Base-by-base conservation (phyloP, 2,113 vertebrate genomes). In the Apodemus speciosus region DNA sequence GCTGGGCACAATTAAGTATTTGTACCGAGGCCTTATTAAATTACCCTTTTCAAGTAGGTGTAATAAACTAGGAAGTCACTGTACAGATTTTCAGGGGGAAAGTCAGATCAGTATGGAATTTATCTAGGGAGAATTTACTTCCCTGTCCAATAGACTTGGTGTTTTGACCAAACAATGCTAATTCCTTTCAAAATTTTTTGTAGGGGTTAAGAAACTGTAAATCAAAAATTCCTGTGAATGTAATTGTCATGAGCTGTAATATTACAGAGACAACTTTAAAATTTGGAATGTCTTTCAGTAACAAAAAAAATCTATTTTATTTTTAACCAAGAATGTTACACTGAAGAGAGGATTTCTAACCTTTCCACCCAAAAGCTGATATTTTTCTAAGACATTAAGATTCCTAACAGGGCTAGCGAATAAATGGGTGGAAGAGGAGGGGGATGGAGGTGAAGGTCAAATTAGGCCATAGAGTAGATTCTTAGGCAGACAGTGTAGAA, bases 1-100 rank as follows among this genome's bases (percentile, higher is more conserved):
- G 98, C 98, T 98, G 98, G 98, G 98, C 97, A 98, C 99, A 99
- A 99, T 99, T 99, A 99, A 98, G 98, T 98, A 98, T 98, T 98
- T 98, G 98, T 98, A 98, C 98, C 97, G 98, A 99, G 98, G 98
- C 98, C 97, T 98, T 98, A 98, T 99, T 99, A 99, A 99, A 98
- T 98, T 98, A 98, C 98, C 98, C 98, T 99, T 98, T 98, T 98
- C 97, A 98, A 98, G 97, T 96, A 97, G 97, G 97, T 94, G 97
- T 98, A 98, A 98, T 98, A 98, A 98, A 98, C 98, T 98, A 95
- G 95, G 95, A 98, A 97, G 97, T 98, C 98, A 98, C 97, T 97
- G 97, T 98, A 96, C 97, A 97, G 97, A 97, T 98, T 98, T 98
- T 97, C 97, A 97, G 84, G 86, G 95, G 96, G 91, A 97, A 97